Evolutionary conservation across 2,797 vertebrate genomes (phyloP).

Genomic region (Acropternis orthonyx): DNA sequence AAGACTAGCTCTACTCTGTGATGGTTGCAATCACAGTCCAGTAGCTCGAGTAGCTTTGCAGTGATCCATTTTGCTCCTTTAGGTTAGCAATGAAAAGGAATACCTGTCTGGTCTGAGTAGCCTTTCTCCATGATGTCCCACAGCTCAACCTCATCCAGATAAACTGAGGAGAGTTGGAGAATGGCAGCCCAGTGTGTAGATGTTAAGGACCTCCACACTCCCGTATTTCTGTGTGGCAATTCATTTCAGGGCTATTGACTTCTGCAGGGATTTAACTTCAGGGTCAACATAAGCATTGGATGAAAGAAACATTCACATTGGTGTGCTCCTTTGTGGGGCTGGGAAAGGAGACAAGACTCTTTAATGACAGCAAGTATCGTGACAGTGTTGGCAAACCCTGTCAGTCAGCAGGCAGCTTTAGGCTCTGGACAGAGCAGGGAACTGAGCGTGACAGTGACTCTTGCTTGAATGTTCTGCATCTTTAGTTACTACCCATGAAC

Average conservation of each 20-base stretch:
- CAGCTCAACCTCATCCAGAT: neutral
- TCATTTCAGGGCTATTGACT: neutral
- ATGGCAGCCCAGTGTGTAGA: neutral
- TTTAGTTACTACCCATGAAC: neutral
- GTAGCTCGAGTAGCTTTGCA: neutral
- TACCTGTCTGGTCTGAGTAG: neutral
- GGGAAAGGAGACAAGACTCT: neutral
- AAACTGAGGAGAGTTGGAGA: neutral
- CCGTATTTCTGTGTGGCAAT: neutral
- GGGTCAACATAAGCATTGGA: neutral
- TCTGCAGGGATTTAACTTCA: neutral
- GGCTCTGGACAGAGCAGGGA: neutral
- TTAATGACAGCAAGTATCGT: neutral
- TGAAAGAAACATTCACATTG: neutral
- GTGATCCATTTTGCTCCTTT: neutral
- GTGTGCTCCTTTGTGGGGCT: neutral
- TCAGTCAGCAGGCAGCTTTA: neutral
- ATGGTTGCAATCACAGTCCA: neutral
- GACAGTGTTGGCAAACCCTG: neutral
- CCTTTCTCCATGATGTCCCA: neutral
- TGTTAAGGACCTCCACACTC: neutral
- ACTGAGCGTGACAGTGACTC: neutral
- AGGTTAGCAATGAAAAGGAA: neutral
- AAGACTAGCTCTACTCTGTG: neutral
- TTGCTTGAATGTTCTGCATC: neutral